Base-by-base conservation (phyloP, 2,113 vertebrate species). In the Setophaga petechia region DNA sequence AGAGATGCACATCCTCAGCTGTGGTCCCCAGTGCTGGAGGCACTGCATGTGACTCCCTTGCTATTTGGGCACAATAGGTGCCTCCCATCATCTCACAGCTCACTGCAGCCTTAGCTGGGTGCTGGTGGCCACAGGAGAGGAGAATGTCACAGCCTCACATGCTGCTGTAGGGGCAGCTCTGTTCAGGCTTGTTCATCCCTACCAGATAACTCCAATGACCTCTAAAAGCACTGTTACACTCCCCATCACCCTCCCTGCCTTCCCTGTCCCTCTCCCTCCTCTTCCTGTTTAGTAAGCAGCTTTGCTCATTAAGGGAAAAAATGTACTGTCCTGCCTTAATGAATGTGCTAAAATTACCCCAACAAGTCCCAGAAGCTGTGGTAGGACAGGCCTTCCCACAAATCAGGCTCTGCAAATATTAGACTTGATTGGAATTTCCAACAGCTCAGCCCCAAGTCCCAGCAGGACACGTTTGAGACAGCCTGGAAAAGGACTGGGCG, bases 301-400 rank as follows among this genome's bases (percentile, higher is more conserved):
- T 95, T 96, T 94, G 77, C 80, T 96, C 91, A 84, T 96, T 95
- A 94, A 57, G 72, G 58, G 58, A 65, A 90, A 95, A 95, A 90
- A 81, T 15, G 46, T 15, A 72, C 90, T 82, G 62, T 75, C 77
- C 69, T 94, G 55, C 52, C 76, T 89, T 94, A 75, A 95, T 37
- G n/a, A 95, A 91, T 28, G 37, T 58, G 66, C 83, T 94, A 90
- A 91, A 94, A 95, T 86, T 89, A 91, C 78, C 57, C 88, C 84
- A 72, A 25, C 17, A 51, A 73, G 63, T 84, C 84, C 87, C 66
- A 91, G 78, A 35, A 93, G 77, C 47, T 69, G 33, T 30, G 49
- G 46, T 62, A 51, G 39, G 17, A 41, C 30, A 51, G 68, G 39
- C 54, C 63, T 71, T 10, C 54, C 75, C 89, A 49, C 41, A 67